phyloP scores from a whole-genome alignment of 2,797 vertebrate species.

The Arremon aurantiirostris region DNA sequence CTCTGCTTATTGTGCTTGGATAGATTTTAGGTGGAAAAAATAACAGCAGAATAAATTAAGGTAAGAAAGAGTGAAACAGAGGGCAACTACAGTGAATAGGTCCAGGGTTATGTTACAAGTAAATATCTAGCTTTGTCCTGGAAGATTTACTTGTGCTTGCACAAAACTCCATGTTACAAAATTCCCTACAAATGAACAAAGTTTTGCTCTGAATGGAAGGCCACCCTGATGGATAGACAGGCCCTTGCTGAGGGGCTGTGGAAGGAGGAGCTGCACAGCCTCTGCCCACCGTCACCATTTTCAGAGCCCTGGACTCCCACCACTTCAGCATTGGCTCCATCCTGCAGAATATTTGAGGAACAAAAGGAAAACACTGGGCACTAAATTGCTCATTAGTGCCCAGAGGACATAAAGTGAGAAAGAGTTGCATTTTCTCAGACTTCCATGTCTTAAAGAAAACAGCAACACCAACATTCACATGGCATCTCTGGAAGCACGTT shows the following conservation, averaged over 20 bases:
- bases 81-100: neutral
- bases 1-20: neutral
- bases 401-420: neutral
- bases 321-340: neutral
- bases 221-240: neutral
- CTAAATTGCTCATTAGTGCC: neutral
- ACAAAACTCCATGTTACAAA: neutral
- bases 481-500: neutral
- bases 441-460: neutral
- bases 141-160: neutral
- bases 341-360: neutral
- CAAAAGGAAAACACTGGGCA: neutral
- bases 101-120: accelerated
- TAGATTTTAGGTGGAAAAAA: neutral
- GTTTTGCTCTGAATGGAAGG: neutral
- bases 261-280: neutral
- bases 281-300: neutral
- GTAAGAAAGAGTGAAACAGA: neutral
- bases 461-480: neutral
- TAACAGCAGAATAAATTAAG: neutral
- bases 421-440: neutral
- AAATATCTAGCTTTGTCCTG: neutral
- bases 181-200: neutral
- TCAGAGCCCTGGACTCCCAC: neutral
- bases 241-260: neutral